These are phyloP conservation scores for Callipepla californica DNA, from an alignment of 2,113 vertebrate species.

Conservation along the genomic window DNA sequence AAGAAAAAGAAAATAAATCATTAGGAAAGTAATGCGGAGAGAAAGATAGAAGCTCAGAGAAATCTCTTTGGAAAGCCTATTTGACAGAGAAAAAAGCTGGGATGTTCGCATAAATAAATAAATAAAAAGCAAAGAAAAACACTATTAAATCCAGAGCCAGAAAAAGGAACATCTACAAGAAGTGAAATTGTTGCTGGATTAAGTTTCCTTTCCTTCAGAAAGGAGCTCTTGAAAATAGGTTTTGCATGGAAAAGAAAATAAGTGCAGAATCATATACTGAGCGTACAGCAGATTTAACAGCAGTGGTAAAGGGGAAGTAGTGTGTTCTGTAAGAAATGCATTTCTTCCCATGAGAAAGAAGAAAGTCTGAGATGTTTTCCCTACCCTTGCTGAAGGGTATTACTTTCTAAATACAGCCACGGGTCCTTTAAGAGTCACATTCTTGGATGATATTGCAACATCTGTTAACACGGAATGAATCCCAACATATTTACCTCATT, in stretches of 20 bases:
- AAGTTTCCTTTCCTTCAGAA: not conserved
- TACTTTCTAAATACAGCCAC: not conserved
- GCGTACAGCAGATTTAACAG: not conserved
- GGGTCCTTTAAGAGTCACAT: not conserved
- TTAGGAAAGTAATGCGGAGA: not conserved
- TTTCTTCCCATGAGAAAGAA: not conserved
- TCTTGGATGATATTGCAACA: not conserved
- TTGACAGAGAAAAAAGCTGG: not conserved
- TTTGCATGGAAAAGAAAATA: not conserved
- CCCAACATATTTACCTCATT: not conserved
- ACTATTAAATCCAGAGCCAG: not conserved
- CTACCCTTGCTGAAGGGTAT: not conserved
- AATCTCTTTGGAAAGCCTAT: not conserved
- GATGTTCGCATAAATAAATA: not conserved
- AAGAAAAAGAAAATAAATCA: not conserved
- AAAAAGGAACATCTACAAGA: not conserved
- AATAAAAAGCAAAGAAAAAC: not conserved
- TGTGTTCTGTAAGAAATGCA: fast-evolving
- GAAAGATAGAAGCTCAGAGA: not conserved
- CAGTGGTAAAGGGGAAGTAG: not conserved
- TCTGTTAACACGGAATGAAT: fast-evolving
- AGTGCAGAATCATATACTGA: not conserved
- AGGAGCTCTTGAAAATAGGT: not conserved
- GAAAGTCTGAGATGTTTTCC: not conserved
- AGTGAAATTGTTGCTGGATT: not conserved